Conservation (phyloP, 2,113 vertebrate genomes). For the Antechinus stuartii region DNA sequence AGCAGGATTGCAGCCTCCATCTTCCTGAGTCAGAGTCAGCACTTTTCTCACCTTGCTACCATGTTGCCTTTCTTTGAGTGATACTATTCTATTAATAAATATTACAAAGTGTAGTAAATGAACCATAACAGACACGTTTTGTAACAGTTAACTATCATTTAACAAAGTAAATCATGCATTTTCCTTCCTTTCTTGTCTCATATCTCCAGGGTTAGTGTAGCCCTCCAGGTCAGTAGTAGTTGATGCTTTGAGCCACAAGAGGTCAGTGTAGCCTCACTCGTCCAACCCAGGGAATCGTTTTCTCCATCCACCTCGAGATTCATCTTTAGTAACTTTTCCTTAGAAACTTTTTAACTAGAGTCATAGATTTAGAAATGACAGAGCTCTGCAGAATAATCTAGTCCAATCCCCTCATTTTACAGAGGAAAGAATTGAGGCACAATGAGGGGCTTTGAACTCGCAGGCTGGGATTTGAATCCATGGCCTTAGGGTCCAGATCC, state of each 20-base stretch:
- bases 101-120: background rate
- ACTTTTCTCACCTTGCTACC: background rate
- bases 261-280: background rate
- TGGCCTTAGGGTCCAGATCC: background rate
- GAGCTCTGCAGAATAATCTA: too few relatives aligned
- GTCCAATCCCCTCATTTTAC: background rate
- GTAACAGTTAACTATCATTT: background rate
- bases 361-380: background rate
- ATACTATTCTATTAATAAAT: background rate
- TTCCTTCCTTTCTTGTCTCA: background rate
- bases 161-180: background rate
- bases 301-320: background rate
- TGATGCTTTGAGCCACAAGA: background rate
- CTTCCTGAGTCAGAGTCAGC: background rate
- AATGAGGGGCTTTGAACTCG: background rate
- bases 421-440: background rate
- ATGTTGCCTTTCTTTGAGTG: background rate
- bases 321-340: background rate
- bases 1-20: background rate
- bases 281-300: background rate
- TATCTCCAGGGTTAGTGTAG: background rate
- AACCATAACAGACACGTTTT: background rate
- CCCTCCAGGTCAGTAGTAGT: background rate
- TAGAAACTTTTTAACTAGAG: background rate
- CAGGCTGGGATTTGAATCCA: background rate